Percentiles rank a stretch among this genome's conserved stretches.
Evolutionary conservation across 2,797 vertebrate species (phyloP).

Genomic region (Malurus splendens): DNA sequence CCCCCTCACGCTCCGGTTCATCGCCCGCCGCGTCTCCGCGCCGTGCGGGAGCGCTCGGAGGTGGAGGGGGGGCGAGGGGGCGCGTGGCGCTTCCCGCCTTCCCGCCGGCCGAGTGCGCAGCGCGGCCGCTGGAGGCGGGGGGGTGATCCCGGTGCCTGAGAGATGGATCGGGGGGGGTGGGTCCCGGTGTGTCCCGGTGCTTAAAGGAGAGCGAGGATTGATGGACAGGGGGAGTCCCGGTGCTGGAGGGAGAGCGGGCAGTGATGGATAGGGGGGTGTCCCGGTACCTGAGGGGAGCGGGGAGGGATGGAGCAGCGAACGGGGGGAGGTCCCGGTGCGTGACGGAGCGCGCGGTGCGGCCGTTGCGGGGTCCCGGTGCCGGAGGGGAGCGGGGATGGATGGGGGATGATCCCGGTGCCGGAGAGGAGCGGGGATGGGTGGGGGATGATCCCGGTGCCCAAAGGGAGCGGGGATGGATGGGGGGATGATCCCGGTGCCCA

Average conservation of each 20-base stretch:
- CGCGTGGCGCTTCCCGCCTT: background rate
- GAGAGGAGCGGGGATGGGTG: too few relatives aligned
- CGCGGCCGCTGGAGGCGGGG: background rate
- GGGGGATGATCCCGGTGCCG: too few relatives aligned
- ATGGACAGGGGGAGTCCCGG: background rate
- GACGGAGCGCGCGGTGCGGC: background rate
- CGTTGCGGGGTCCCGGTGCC: background rate
- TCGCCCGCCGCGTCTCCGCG: background rate
- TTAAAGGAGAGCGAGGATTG: too few relatives aligned
- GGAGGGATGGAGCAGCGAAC: too few relatives aligned
- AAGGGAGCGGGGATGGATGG: too few relatives aligned
- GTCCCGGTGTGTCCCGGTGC: background rate
- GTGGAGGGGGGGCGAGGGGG: background rate
- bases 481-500: background rate
- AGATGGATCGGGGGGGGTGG: background rate
- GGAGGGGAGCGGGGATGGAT: background rate
- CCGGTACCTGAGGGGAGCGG: background rate
- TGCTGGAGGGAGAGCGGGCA: background rate
- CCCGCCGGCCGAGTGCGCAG: background rate
- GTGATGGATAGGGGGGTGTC: background rate
- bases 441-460: too few relatives aligned
- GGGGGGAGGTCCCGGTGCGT: background rate
- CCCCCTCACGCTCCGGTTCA: background rate
- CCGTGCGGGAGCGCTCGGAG: background rate
- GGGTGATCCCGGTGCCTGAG: background rate